Evolutionary conservation across 92 coral and sea anemone species (phyloP).

Genomic region (Virgularia gustaviana): DNA sequence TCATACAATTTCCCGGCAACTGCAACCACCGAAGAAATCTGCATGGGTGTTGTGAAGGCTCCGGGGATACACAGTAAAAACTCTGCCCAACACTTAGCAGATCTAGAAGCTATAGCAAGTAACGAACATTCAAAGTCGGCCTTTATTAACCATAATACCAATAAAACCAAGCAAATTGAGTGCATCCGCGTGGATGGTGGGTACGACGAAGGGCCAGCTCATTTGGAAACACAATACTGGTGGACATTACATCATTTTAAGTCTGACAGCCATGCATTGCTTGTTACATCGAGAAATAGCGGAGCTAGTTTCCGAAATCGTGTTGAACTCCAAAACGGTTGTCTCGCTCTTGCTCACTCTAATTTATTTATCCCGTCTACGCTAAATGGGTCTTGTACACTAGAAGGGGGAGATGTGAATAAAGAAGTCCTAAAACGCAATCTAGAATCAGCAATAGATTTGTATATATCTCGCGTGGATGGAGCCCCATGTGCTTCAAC

Average conservation of each 20-base stretch:
- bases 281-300: slow-evolving; percentile 55
- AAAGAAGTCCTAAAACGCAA: slow-evolving; percentile 49
- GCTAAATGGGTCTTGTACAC: slow-evolving; percentile 35
- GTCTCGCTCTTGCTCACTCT: slow-evolving; percentile 17
- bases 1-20: slow-evolving; percentile 63
- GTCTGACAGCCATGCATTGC: slow-evolving; percentile 24
- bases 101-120: slow-evolving; percentile 40
- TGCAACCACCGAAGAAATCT: slow-evolving; percentile 55
- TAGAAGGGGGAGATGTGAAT: slow-evolving; percentile 45
- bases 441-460: slow-evolving; percentile 40
- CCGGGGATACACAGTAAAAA: slow-evolving; percentile 38
- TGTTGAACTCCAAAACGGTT: slow-evolving; percentile 21
- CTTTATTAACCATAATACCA: slow-evolving; percentile 42
- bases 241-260: slow-evolving; percentile 52
- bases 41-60: slow-evolving; percentile 65
- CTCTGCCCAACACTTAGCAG: slow-evolving; percentile 62
- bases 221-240: slow-evolving; percentile 57
- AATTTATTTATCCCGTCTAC: slow-evolving; percentile 2
- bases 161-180: slow-evolving; percentile 45
- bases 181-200: slow-evolving; percentile 60
- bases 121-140: slow-evolving; percentile 43
- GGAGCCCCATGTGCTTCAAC: slow-evolving; percentile 64
- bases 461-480: slow-evolving; percentile 43
- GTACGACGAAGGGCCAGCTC: slow-evolving; percentile 59
- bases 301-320: slow-evolving; percentile 53